Percentiles rank a stretch among this genome's conserved stretches.
Evolutionary conservation across 2,888 invertebrate species (phyloP).

Genomic region (Diarsia brunnea): DNA sequence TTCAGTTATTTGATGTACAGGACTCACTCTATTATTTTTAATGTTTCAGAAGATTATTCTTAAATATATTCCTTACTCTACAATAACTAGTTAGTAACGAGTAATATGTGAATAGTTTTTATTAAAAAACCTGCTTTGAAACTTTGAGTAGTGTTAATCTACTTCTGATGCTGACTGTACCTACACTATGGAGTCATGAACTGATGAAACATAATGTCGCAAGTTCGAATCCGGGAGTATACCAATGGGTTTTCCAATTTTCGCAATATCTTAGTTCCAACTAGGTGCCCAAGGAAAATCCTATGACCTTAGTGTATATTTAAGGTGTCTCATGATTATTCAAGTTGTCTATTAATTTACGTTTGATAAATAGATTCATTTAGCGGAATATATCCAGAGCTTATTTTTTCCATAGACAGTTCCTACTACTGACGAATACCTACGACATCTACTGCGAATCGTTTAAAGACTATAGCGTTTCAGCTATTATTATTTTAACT

Average conservation of each 20-base stretch:
- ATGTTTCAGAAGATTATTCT: no score
- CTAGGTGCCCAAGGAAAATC: not conserved
- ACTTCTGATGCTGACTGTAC: no score
- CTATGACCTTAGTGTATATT: not conserved
- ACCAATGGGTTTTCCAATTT: slow-evolving; percentile 5
- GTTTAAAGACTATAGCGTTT: not conserved
- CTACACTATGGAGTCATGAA: not conserved
- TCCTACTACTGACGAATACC: not conserved
- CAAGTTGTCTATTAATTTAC: not conserved
- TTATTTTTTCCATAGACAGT: not conserved
- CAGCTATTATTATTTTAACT: not conserved
- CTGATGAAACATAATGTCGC: not conserved
- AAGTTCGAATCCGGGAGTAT: slow-evolving; percentile 10
- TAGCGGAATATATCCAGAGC: not conserved
- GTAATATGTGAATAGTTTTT: no score
- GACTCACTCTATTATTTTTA: no score
- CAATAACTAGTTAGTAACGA: no score
- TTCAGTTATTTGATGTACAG: no score
- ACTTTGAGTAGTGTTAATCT: no score
- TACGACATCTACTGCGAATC: not conserved
- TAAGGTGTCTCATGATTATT: not conserved
- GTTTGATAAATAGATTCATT: not conserved
- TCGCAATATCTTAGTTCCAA: not conserved
- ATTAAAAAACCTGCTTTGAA: no score
- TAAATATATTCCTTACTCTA: no score